Conservation (phyloP, 2,888 invertebrate species). For the Micropterix aruncella region DNA sequence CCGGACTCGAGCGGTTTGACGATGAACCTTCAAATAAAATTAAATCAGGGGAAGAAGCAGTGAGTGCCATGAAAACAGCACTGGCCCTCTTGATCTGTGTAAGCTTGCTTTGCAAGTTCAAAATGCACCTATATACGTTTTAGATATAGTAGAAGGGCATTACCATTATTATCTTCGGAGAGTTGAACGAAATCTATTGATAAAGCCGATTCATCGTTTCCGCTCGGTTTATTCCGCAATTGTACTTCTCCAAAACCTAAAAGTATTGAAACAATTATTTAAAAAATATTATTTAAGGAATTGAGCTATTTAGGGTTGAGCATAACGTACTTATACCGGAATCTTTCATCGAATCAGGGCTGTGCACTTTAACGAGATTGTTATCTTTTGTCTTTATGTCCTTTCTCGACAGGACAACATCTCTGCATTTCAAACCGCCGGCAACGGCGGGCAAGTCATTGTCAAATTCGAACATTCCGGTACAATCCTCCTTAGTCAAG, state of each 20-base stretch:
- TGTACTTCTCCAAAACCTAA: conserved; percentile 29
- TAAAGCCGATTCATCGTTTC: conserved; percentile 25
- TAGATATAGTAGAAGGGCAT: too few relatives aligned
- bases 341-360: conserved; percentile 39
- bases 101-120: too few relatives aligned
- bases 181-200: conserved; percentile 45
- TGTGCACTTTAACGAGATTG: conserved; percentile 35
- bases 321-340: conserved; percentile 32
- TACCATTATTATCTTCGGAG: conserved; percentile 35
- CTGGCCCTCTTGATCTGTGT: too few relatives aligned
- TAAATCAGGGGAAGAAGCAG: neutral
- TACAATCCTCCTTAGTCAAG: conserved; percentile 32
- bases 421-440: conserved; percentile 34
- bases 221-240: conserved; percentile 9
- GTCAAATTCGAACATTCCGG: conserved; percentile 42
- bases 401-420: conserved; percentile 34
- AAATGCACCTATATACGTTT: too few relatives aligned
- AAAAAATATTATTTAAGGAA: neutral
- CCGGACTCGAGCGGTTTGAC: conserved; percentile 29
- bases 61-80: too few relatives aligned
- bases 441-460: conserved; percentile 38
- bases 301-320: neutral
- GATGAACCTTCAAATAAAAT: neutral
- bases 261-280: conserved; percentile 10
- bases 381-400: conserved; percentile 26